Conservation (phyloP, 2,113 vertebrate genomes). For the Atrichornis clamosus region DNA sequence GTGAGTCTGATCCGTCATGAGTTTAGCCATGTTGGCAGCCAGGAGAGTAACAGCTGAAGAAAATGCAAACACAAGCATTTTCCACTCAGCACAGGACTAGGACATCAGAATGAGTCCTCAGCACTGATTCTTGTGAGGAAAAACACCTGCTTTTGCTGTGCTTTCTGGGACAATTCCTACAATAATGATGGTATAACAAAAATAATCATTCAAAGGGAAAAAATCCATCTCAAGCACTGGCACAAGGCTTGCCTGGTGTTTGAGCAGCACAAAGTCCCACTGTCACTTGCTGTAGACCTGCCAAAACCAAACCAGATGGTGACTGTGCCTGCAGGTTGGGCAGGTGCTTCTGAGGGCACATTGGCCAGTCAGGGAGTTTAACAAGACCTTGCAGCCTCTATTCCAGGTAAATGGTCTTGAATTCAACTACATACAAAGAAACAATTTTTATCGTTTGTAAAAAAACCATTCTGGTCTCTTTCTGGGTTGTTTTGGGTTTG, state of each 20-base stretch:
- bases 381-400: background rate
- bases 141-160: background rate
- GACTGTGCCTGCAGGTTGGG: background rate
- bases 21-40: background rate
- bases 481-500: background rate
- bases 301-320: background rate
- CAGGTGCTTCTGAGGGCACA: background rate
- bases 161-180: background rate
- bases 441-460: background rate
- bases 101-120: background rate
- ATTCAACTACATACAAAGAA: background rate
- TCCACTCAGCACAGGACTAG: background rate
- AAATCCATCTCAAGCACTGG: background rate
- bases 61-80: conserved; percentile 22
- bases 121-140: background rate
- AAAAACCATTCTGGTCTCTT: background rate
- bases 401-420: background rate
- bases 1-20: background rate
- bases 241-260: background rate
- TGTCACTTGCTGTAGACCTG: background rate
- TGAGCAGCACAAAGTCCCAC: background rate
- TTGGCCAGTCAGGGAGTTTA: background rate
- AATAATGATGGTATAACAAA: background rate
- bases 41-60: background rate
- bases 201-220: background rate